A percentile compares a stretch with the other conserved stretches of the same genome.
Evolutionary conservation across 2,797 vertebrate species (phyloP).

Genomic region (Myioborus miniatus): DNA sequence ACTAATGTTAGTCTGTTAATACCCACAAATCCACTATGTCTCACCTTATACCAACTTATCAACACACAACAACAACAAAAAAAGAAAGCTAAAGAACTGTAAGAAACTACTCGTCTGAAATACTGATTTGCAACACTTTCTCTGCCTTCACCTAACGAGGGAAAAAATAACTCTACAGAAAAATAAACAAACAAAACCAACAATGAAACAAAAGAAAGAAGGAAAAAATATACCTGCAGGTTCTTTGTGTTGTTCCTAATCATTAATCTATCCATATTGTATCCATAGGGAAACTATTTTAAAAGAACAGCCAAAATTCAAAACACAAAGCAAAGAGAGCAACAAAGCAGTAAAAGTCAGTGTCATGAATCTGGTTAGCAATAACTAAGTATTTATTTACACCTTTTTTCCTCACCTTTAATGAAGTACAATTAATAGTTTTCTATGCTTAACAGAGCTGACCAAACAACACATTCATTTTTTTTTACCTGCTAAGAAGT

Average conservation of each 20-base stretch:
- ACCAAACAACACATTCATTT: background rate
- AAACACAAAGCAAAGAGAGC: background rate
- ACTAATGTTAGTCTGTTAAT: constrained; percentile 11
- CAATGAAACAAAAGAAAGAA: background rate
- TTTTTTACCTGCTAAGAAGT: background rate
- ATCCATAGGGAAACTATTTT: background rate
- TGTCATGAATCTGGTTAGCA: background rate
- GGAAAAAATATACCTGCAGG: background rate
- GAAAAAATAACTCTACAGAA: background rate
- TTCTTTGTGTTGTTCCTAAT: background rate
- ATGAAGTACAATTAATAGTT: background rate
- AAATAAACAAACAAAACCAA: background rate
- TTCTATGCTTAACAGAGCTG: background rate
- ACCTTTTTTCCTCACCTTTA: background rate
- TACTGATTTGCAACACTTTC: background rate
- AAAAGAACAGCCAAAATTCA: background rate
- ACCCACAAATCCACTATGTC: background rate
- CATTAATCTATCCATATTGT: background rate
- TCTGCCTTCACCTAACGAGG: background rate
- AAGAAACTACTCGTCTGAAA: background rate
- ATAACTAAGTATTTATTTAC: background rate
- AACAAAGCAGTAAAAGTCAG: background rate
- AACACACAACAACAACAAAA: background rate
- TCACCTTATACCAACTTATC: background rate
- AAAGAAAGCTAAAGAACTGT: background rate